phyloP scores from a whole-genome alignment of 2,113 vertebrate species.

The Orycteropus afer region DNA sequence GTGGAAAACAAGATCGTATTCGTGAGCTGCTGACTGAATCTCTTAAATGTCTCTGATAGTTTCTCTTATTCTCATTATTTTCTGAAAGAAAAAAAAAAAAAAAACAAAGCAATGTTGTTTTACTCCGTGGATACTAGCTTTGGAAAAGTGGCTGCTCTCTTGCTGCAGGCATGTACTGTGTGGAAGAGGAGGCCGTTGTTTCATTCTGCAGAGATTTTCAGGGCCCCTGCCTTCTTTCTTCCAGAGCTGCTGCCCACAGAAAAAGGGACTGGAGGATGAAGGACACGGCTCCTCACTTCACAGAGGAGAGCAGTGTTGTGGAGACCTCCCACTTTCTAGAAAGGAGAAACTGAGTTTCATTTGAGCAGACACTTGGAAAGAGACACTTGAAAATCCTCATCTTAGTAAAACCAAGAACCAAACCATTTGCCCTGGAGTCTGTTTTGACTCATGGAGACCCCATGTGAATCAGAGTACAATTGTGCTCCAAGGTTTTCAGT shows the following conservation, averaged over 20 bases:
- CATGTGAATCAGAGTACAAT: no score
- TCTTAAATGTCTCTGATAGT: neutral
- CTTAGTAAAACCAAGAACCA: neutral
- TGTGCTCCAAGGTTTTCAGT: neutral
- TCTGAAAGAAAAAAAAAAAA: neutral
- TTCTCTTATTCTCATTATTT: neutral
- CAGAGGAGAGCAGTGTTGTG: neutral
- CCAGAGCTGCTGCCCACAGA: neutral
- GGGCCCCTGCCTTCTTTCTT: rapidly evolving
- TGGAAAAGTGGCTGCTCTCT: neutral
- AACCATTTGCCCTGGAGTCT: neutral
- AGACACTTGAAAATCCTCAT: neutral
- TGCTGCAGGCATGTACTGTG: rapidly evolving
- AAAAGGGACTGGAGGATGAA: neutral
- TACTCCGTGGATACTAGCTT: neutral
- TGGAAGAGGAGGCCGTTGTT: neutral
- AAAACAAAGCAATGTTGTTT: no score
- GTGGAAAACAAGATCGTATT: neutral
- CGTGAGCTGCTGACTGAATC: neutral
- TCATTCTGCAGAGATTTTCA: neutral
- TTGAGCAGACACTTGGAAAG: neutral
- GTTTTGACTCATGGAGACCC: neutral
- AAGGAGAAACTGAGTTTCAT: neutral
- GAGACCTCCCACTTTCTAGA: neutral
- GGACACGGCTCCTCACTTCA: neutral